These are phyloP conservation scores for Petrosia ficiformis DNA, from an alignment of 37 sponge, comb jelly and placozoan genomes.

Conservation along the genomic window DNA sequence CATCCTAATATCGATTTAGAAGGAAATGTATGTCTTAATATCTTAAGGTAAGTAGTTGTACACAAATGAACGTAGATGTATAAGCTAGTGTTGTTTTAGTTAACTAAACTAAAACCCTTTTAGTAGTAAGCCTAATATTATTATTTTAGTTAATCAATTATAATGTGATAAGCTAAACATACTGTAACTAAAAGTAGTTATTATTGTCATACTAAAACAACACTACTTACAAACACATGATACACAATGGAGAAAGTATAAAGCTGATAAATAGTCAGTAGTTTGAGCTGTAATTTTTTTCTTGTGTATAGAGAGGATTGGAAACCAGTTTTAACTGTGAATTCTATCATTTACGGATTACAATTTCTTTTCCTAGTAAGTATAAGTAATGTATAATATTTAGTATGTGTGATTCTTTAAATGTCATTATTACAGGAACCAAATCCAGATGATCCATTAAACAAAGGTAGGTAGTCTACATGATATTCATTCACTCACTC, in stretches of 20 bases:
- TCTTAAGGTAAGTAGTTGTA: constrained; percentile 69
- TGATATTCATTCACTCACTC: neutral
- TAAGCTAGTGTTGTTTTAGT: no score
- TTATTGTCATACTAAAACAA: no score
- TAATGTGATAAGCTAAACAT: no score
- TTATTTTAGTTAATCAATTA: no score
- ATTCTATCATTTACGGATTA: constrained; percentile 91
- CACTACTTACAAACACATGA: no score
- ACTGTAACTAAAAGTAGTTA: no score
- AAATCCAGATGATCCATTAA: constrained; percentile 93
- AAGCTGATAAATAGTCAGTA: no score
- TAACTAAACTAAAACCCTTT: no score
- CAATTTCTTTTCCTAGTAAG: constrained; percentile 89
- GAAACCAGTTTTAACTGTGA: constrained; percentile 95
- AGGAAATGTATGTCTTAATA: constrained; percentile 95
- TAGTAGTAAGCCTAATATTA: no score
- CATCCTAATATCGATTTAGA: constrained; percentile 98
- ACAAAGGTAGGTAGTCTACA: constrained; percentile 69
- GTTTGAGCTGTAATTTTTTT: no score
- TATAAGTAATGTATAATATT: neutral
- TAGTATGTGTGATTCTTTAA: neutral
- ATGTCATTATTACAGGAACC: constrained; percentile 63
- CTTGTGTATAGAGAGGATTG: constrained; percentile 85
- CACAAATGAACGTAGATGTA: no score
- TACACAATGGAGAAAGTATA: no score